Conservation (phyloP, 2,113 vertebrate species). For the Bubo bubo region DNA sequence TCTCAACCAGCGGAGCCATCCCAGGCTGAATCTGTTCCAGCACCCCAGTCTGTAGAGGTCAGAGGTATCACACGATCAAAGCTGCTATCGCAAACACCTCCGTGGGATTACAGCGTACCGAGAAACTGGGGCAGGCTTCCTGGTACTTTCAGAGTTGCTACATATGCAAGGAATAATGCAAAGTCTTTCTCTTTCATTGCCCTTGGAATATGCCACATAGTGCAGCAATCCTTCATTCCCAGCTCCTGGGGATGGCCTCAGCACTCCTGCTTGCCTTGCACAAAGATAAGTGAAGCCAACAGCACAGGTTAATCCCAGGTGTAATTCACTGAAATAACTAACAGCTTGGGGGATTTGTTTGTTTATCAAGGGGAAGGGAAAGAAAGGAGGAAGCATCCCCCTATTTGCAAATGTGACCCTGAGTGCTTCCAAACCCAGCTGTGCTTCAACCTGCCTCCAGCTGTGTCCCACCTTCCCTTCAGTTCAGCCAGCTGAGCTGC, state of each 20-base stretch:
- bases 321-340: neutral
- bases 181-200: neutral
- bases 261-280: neutral
- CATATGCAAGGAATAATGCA: neutral
- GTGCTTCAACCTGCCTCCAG: neutral
- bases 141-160: neutral
- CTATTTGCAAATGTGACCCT: neutral
- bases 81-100: neutral
- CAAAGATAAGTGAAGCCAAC: neutral
- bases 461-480: neutral
- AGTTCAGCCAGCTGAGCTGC: neutral
- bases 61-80: neutral
- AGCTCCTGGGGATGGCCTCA: neutral
- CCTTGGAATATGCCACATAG: neutral
- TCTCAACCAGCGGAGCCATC: neutral
- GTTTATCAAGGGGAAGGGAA: neutral
- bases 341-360: neutral
- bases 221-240: neutral
- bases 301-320: neutral
- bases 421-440: neutral
- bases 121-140: neutral
- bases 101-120: neutral
- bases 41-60: neutral
- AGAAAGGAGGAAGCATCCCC: neutral
- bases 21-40: neutral